Conservation (phyloP, 2,888 invertebrate genomes). For the Hofmannophila pseudospretella region DNA sequence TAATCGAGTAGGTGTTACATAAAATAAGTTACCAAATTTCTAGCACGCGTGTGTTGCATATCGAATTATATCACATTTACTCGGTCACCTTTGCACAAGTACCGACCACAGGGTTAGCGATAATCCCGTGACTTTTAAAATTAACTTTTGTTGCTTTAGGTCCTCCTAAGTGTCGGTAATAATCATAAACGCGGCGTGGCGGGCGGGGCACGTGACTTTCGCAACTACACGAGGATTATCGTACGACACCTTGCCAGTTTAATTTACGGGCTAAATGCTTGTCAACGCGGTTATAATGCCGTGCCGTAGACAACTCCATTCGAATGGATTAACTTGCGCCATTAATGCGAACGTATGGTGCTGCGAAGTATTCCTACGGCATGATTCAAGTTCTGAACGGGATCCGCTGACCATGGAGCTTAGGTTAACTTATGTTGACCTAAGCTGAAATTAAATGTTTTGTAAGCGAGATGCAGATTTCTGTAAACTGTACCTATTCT, state of each 20-base stretch:
- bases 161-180: constrained; percentile 36
- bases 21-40: no score
- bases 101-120: constrained; percentile 27
- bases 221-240: constrained; percentile 51
- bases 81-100: constrained; percentile 23
- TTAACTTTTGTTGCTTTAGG: constrained; percentile 59
- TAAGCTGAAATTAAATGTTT: no score
- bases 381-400: no score
- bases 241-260: constrained; percentile 54
- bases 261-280: constrained; percentile 54
- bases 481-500: no score
- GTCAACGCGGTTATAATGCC: constrained; percentile 61
- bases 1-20: no score
- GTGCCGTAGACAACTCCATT: constrained; percentile 50
- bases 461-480: no score
- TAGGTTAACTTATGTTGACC: no score
- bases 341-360: constrained; percentile 32
- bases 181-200: constrained; percentile 38
- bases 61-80: neutral
- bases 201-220: constrained; percentile 50
- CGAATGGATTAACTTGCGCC: constrained; percentile 51
- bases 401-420: no score
- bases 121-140: constrained; percentile 63
- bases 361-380: no score
- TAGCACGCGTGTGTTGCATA: neutral